These are phyloP conservation scores for Aphelocoma coerulescens DNA, from an alignment of 2,113 vertebrate genomes.

Conservation along the genomic window DNA sequence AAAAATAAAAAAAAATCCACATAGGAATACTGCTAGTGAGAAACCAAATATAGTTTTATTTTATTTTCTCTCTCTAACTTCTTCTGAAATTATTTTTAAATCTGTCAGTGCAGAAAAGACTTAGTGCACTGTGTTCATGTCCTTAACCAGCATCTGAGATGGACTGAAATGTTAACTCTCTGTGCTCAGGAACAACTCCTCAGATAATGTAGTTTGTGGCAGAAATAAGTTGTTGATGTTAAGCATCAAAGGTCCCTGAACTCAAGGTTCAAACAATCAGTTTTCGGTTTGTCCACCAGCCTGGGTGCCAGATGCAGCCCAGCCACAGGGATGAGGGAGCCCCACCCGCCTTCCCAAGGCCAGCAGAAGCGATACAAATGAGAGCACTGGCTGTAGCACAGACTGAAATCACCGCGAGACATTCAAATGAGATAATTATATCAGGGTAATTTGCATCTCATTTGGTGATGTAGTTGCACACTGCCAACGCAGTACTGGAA, in stretches of 20 bases:
- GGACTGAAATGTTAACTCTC: not conserved
- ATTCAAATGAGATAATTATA: not conserved
- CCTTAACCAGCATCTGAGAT: not conserved
- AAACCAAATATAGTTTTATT: not conserved
- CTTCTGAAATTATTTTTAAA: not conserved
- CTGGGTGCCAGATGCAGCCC: not conserved
- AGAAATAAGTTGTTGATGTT: not conserved
- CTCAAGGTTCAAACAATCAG: not conserved
- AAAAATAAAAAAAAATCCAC: not conserved
- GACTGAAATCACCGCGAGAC: not conserved
- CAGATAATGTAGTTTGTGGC: not conserved
- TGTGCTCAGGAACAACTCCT: not conserved
- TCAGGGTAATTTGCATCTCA: not conserved
- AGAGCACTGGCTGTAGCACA: not conserved
- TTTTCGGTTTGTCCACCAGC: not conserved
- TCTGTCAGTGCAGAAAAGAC: not conserved
- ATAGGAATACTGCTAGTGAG: not conserved
- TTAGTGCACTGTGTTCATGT: not conserved
- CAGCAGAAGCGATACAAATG: rapidly evolving
- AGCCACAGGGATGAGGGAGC: rapidly evolving
- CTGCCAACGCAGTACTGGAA: not conserved
- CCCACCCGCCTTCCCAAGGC: not conserved
- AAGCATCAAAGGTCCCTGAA: not conserved
- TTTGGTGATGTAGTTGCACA: not conserved
- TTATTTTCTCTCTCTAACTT: not conserved